phyloP scores from a whole-genome alignment of 2,797 vertebrate genomes.

The Paguma larvata region DNA sequence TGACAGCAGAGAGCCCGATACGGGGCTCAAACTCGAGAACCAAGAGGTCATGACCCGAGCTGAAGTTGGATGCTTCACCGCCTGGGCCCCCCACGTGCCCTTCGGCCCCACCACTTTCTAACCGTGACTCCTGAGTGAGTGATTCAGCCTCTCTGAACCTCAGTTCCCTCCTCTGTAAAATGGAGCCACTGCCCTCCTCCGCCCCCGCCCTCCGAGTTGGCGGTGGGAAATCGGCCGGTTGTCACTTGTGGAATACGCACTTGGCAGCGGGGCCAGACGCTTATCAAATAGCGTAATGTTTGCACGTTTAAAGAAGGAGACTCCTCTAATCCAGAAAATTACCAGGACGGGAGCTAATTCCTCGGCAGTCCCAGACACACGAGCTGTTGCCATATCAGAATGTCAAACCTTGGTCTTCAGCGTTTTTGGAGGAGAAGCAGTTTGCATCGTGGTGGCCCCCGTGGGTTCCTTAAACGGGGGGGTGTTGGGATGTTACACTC shows the following conservation, averaged over 20 bases:
- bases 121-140: background rate
- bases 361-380: background rate
- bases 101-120: accelerated
- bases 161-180: background rate
- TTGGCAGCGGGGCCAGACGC: background rate
- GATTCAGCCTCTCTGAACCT: background rate
- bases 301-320: background rate
- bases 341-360: background rate
- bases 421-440: background rate
- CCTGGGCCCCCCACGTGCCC: no score
- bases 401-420: background rate
- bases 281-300: background rate
- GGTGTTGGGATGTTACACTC: background rate
- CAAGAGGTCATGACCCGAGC: no score
- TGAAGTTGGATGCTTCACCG: no score
- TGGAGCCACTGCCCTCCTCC: background rate
- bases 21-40: no score
- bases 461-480: background rate
- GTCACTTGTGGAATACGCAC: background rate
- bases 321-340: background rate
- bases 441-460: accelerated
- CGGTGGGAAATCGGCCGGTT: background rate
- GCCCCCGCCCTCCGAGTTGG: background rate
- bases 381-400: background rate
- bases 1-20: no score